These are phyloP conservation scores for Hyposoter didymator DNA, from an alignment of 2,888 invertebrate genomes.

Conservation along the genomic window DNA sequence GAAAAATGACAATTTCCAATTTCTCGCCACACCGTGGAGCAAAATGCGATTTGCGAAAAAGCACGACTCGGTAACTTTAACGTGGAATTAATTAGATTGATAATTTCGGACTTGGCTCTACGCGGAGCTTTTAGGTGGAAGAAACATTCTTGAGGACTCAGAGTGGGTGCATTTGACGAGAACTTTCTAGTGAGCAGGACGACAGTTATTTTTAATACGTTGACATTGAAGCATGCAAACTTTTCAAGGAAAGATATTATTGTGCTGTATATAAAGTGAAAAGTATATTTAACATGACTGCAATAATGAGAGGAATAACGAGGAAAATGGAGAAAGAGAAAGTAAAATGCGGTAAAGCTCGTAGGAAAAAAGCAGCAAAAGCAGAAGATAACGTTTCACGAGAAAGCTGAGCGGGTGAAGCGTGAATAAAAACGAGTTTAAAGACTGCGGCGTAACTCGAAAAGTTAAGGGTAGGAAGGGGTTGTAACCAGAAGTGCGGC, in stretches of 20 bases:
- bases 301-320: constrained; percentile 52
- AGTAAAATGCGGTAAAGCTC: constrained; percentile 36
- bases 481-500: constrained; percentile 43
- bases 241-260: constrained; percentile 25
- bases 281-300: constrained; percentile 56
- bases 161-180: constrained; percentile 42
- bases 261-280: constrained; percentile 37
- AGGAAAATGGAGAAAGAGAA: constrained; percentile 30
- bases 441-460: constrained; percentile 67
- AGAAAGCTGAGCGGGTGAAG: constrained; percentile 64
- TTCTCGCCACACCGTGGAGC: not conserved
- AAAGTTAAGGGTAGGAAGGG: constrained; percentile 49
- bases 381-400: constrained; percentile 58
- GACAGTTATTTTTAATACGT: constrained; percentile 49
- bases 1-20: too few relatives aligned
- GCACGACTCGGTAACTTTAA: not conserved
- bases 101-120: not conserved
- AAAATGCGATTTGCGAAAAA: not conserved
- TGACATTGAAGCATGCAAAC: constrained; percentile 49
- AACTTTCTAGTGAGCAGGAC: constrained; percentile 44
- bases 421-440: constrained; percentile 68
- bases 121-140: not conserved
- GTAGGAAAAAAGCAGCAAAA: constrained; percentile 12
- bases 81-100: not conserved
- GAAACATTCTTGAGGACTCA: constrained; percentile 10